Conservation (phyloP, 2,888 invertebrate species). For the Agrotis ipsilon region DNA sequence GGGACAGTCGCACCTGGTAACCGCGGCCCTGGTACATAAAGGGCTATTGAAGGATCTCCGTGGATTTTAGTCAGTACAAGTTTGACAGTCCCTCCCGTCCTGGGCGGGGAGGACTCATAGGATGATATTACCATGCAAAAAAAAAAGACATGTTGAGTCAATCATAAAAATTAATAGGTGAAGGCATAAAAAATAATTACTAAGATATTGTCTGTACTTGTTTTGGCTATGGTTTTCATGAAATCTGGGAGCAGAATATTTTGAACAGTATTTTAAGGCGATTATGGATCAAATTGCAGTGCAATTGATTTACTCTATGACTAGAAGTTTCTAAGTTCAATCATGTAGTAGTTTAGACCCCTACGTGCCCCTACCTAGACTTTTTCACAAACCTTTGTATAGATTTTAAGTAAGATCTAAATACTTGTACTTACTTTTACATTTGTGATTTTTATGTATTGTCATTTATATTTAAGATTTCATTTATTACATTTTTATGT, state of each 20-base stretch:
- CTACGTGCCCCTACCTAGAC: not conserved
- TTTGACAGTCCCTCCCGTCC: too few relatives aligned
- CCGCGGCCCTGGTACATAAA: too few relatives aligned
- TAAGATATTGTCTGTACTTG: too few relatives aligned
- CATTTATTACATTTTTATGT: slow-evolving; percentile 2
- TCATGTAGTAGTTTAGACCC: not conserved
- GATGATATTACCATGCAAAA: too few relatives aligned
- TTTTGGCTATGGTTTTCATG: not conserved
- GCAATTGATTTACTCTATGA: not conserved
- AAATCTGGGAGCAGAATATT: not conserved
- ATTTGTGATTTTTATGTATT: slow-evolving; percentile 27
- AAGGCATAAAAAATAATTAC: too few relatives aligned
- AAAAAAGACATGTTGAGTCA: too few relatives aligned
- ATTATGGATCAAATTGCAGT: not conserved
- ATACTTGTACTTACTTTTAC: slow-evolving; percentile 10
- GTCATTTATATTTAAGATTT: slow-evolving; percentile 6
- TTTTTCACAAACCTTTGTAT: not conserved
- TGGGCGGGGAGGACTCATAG: too few relatives aligned
- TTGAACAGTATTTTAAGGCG: not conserved
- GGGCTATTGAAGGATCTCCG: too few relatives aligned
- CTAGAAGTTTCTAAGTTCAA: too few relatives aligned
- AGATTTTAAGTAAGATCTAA: slow-evolving; percentile 5
- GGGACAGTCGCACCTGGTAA: too few relatives aligned
- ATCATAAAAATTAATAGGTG: too few relatives aligned
- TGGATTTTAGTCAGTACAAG: too few relatives aligned